Conservation (phyloP, 2,113 vertebrate genomes). For the Pterocles orientalis region DNA sequence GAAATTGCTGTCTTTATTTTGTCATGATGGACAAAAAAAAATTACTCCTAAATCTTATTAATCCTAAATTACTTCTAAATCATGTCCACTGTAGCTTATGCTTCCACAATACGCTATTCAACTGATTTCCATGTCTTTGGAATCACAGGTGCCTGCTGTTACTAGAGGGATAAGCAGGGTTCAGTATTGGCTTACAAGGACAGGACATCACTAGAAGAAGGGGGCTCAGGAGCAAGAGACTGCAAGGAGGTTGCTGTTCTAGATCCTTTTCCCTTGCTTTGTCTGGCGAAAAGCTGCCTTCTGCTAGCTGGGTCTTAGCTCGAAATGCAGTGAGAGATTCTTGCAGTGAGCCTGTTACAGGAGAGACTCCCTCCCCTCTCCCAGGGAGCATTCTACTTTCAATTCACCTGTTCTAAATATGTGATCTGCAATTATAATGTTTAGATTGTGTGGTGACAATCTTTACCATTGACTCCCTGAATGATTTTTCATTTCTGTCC, state of each 20-base stretch:
- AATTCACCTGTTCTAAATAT: not conserved
- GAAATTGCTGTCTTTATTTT: not conserved
- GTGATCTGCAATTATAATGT: not conserved
- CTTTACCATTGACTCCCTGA: not conserved
- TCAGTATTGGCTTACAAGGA: not conserved
- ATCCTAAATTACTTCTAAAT: not conserved
- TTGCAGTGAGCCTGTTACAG: not conserved
- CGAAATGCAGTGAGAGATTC: not conserved
- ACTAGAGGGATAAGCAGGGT: not conserved
- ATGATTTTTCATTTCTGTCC: not conserved
- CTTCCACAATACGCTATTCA: not conserved
- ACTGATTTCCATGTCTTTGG: not conserved
- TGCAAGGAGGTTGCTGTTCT: not conserved
- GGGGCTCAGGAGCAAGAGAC: not conserved
- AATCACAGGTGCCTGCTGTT: not conserved
- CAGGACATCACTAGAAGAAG: not conserved
- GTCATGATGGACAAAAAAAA: not conserved
- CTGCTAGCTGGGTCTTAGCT: not conserved
- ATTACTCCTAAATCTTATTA: too few relatives aligned
- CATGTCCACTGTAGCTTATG: not conserved
- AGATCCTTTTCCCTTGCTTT: not conserved
- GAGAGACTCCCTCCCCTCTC: not conserved
- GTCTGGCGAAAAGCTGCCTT: not conserved
- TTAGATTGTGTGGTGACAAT: not conserved
- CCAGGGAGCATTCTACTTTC: rapidly evolving